Conservation (phyloP, 2,888 invertebrate genomes). For the Spialia ferax region DNA sequence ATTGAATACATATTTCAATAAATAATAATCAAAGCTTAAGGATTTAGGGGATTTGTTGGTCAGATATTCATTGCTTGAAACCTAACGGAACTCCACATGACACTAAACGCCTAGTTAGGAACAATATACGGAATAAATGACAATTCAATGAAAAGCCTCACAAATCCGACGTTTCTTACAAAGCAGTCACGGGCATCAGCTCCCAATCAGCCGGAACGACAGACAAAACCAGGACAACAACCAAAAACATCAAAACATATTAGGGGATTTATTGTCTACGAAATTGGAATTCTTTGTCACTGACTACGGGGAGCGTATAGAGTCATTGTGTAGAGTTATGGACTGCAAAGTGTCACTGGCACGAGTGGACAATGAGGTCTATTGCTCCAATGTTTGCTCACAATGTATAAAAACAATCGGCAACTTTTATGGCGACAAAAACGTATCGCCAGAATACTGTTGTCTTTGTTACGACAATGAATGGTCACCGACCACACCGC, state of each 20-base stretch:
- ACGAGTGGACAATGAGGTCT: conserved; percentile 52
- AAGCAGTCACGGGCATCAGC: conserved; percentile 73
- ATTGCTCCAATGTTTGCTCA: conserved; percentile 62
- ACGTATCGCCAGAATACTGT: conserved; percentile 45
- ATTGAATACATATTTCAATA: no score
- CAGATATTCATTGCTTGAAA: conserved; percentile 9
- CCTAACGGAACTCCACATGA: conserved; percentile 62
- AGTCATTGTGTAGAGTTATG: conserved; percentile 59
- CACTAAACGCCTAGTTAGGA: conserved; percentile 66
- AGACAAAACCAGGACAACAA: conserved; percentile 63
- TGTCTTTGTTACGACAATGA: conserved; percentile 64
- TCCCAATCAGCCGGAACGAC: conserved; percentile 66
- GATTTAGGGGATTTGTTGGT: conserved; percentile 6
- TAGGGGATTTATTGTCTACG: conserved; percentile 73
- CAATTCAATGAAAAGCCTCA: conserved; percentile 54
- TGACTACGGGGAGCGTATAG: conserved; percentile 73
- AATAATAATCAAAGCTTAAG: not conserved
- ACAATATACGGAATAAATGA: conserved; percentile 57
- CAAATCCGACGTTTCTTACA: conserved; percentile 53
- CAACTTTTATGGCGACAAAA: conserved; percentile 54
- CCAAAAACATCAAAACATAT: conserved; percentile 83
- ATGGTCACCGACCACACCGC: conserved; percentile 78
- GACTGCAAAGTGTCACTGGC: conserved; percentile 60
- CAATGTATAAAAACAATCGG: conserved; percentile 62
- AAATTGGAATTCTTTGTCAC: conserved; percentile 75